phyloP scores from a whole-genome alignment of 2,797 vertebrate genomes.

The Sebastes baramenuke region DNA sequence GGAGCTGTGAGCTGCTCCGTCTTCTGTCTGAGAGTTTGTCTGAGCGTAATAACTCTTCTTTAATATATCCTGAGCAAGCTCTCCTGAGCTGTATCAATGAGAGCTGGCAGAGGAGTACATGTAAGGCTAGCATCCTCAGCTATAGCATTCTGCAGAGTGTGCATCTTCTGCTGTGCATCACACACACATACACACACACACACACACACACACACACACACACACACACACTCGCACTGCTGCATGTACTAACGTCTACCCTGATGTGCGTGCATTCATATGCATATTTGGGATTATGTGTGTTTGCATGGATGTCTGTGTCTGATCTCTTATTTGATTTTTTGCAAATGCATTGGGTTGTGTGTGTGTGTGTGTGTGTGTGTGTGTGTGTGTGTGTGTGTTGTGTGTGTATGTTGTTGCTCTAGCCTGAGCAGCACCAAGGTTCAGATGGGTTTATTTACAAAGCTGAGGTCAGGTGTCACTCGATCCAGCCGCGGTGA shows the following conservation, averaged over 20 bases:
- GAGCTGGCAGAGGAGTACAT: neutral
- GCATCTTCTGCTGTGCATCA: slow-evolving; percentile 11
- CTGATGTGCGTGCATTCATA: neutral
- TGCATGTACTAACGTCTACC: neutral
- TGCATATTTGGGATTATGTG: neutral
- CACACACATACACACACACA: neutral
- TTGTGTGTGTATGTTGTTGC: neutral
- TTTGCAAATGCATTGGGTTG: slow-evolving; percentile 41
- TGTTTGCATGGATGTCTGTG: neutral
- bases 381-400: neutral
- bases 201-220: neutral
- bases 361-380: neutral
- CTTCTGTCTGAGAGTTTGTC: slow-evolving; percentile 18
- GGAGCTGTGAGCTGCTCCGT: neutral
- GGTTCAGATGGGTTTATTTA: slow-evolving; percentile 66
- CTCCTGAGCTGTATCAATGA: neutral
- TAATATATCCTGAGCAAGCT: neutral
- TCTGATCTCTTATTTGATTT: slow-evolving; percentile 36
- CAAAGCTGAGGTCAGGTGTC: slow-evolving; percentile 77
- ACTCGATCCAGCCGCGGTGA: slow-evolving; percentile 65
- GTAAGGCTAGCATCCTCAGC: neutral
- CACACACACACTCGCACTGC: neutral
- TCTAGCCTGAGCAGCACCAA: slow-evolving; percentile 12
- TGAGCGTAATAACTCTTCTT: neutral
- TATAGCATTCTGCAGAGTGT: slow-evolving; percentile 42